These are phyloP conservation scores for Drosophila atroscutellata DNA, from an alignment of 2,888 invertebrate genomes.

Conservation along the genomic window DNA sequence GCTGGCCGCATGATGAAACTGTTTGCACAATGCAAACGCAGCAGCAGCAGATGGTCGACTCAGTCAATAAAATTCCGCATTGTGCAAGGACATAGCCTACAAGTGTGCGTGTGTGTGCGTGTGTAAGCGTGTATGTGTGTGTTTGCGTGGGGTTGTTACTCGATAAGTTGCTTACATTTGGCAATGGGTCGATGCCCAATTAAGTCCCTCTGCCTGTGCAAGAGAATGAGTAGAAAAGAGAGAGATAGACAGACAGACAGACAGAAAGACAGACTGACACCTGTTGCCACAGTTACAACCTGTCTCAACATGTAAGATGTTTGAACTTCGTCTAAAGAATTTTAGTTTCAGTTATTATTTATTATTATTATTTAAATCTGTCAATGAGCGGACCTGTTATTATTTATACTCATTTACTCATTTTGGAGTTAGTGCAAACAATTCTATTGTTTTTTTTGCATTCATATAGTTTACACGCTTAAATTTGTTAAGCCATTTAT, in stretches of 20 bases:
- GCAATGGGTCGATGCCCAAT: slow-evolving; percentile 1
- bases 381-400: neutral
- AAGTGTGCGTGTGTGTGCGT: neutral
- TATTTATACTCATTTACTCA: neutral
- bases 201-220: neutral
- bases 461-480: neutral
- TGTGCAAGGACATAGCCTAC: slow-evolving; percentile 54
- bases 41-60: slow-evolving; percentile 1
- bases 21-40: slow-evolving; percentile 35
- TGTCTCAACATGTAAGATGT: neutral
- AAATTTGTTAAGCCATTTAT: neutral
- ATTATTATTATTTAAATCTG: neutral
- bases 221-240: neutral
- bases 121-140: neutral
- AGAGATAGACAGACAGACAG: neutral
- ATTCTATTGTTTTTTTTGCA: neutral
- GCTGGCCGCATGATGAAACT: slow-evolving; percentile 50
- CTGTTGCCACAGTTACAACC: neutral
- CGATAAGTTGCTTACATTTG: slow-evolving; percentile 35
- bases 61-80: slow-evolving; percentile 23
- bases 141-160: slow-evolving; percentile 39
- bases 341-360: neutral
- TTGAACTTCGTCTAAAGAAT: neutral
- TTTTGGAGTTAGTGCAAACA: neutral
- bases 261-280: neutral